Percentiles rank a stretch among this genome's conserved stretches.
These are phyloP conservation scores for Emmelina monodactyla DNA, from an alignment of 2,888 invertebrate species.

Conservation along the genomic window DNA sequence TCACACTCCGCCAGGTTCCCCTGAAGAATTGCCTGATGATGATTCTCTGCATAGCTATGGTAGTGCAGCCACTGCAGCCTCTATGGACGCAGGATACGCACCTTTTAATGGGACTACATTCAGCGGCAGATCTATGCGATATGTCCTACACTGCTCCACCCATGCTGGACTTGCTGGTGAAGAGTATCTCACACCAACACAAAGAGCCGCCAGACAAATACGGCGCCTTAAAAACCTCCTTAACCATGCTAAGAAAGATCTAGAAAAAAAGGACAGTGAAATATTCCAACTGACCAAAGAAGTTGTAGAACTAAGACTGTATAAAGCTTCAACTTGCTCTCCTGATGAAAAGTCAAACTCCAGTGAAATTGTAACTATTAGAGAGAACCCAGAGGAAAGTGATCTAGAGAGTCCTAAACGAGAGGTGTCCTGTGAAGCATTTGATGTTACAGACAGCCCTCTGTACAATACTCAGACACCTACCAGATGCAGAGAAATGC, in stretches of 20 bases:
- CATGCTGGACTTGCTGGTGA: constrained; percentile 79
- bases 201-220: constrained; percentile 83
- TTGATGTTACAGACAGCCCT: constrained; percentile 55
- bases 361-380: constrained; percentile 76
- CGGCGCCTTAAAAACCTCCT: constrained; percentile 76
- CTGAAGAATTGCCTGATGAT: constrained; percentile 73
- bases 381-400: constrained; percentile 68
- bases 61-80: constrained; percentile 80
- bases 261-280: constrained; percentile 84
- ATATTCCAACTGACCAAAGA: constrained; percentile 79
- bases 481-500: constrained; percentile 68
- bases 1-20: constrained; percentile 69
- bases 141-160: constrained; percentile 85
- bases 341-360: constrained; percentile 83
- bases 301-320: constrained; percentile 80
- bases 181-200: constrained; percentile 88
- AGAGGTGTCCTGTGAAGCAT: constrained; percentile 46
- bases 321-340: constrained; percentile 80
- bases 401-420: constrained; percentile 39
- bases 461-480: constrained; percentile 54
- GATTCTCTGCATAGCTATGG: constrained; percentile 83
- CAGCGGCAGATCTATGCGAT: constrained; percentile 75
- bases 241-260: constrained; percentile 75
- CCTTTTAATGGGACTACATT: constrained; percentile 78
- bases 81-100: constrained; percentile 84